Conservation (phyloP, 2,797 vertebrate genomes). For the Channallabes apus region DNA sequence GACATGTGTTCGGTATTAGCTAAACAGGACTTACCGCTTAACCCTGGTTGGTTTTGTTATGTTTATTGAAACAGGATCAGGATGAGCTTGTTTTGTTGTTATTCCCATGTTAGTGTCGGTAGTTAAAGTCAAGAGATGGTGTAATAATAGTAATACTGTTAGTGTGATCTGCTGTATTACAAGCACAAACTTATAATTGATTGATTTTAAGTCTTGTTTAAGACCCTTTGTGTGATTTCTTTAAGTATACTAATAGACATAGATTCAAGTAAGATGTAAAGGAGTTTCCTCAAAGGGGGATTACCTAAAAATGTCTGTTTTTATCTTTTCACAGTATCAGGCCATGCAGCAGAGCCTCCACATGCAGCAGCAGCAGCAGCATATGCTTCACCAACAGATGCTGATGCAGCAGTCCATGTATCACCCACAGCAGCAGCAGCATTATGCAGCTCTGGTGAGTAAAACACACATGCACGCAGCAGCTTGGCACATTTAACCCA, state of each 20-base stretch:
- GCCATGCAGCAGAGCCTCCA: conserved; percentile 64
- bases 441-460: conserved; percentile 87
- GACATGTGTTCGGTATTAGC: conserved; percentile 15
- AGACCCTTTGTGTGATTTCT: background rate
- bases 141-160: background rate
- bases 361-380: conserved; percentile 73
- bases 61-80: background rate
- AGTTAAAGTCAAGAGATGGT: background rate
- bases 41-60: background rate
- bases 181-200: background rate
- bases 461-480: conserved; percentile 1
- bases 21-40: conserved; percentile 1
- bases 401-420: conserved; percentile 80
- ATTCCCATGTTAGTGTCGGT: background rate
- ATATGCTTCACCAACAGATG: conserved; percentile 83
- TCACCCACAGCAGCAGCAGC: conserved; percentile 83
- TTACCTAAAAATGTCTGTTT: background rate
- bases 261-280: background rate
- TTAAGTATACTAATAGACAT: background rate
- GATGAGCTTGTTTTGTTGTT: background rate
- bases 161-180: background rate
- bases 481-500: background rate
- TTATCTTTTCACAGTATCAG: conserved; percentile 69
- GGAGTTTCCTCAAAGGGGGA: background rate
- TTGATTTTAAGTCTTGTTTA: background rate